Evolutionary conservation across 1,140 invertebrate species (phyloP), one percentile per base, ranked within the genome.

Genomic region (Ceratosolen fusciceps): DNA sequence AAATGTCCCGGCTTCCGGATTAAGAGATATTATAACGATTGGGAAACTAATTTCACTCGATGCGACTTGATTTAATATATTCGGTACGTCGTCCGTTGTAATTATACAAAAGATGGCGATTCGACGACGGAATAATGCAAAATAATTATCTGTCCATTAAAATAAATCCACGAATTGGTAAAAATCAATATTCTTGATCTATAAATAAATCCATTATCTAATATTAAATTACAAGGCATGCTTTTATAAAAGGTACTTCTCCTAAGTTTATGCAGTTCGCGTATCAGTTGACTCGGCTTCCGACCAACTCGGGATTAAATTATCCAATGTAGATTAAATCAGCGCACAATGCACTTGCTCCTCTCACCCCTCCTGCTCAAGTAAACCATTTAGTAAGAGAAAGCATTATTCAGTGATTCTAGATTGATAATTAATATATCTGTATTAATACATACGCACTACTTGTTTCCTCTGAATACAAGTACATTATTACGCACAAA

Each of bases 241-340:
- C 24, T 31, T n/a, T 60, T 31, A 14, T 4, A 62, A 39, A 31
- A 29, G 10, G 47, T 8, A 77, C 49, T 77, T 70, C 34, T 43
- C 75, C 14, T 77, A 70, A 70, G 70, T 60, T 47, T 37, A n/a
- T 26, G 7, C n/a, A 2, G 8, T 19, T 24, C n/a, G 9, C 4
- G 1, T 68, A 58, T 39, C 37, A 47, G 29, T 47, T 47, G 49
- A 72, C 47, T 31, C 14, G 34, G 4, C 43, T 70, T 43, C 34
- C 65, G 49, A 67, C n/a, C 62, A 67, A 47, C 34, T 67, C 21
- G 24, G 62, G 49, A 77, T 77, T 77, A 31, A 70, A 71, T 60
- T 71, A 76, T 49, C 49, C 62, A 58, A 39, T 49, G 34, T 47
- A 39, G 75, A 77, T 71, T 19, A 47, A 34, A 60, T 60, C 52